Evolutionary conservation across 2,797 vertebrate genomes (phyloP).

Genomic region (Pelochelys cantorii): DNA sequence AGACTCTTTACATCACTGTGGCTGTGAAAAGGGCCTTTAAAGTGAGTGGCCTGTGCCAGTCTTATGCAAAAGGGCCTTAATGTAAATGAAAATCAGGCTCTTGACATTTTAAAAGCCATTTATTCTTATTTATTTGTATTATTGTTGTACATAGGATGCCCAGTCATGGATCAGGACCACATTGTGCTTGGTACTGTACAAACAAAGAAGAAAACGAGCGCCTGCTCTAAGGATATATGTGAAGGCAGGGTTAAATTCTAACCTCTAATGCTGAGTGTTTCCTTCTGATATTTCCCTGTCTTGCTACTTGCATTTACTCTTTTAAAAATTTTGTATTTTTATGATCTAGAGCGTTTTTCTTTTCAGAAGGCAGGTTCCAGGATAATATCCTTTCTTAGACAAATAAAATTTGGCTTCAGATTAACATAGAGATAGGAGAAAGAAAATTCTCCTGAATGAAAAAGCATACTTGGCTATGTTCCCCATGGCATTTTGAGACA

Average conservation of each 20-base stretch:
- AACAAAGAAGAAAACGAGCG: too few relatives aligned
- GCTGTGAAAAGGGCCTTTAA: neutral
- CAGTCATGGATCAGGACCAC: too few relatives aligned
- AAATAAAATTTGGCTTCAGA: constrained; percentile 30
- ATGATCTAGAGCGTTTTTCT: neutral
- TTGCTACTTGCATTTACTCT: neutral
- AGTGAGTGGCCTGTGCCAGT: neutral
- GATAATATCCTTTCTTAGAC: constrained; percentile 42
- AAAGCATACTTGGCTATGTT: constrained; percentile 22
- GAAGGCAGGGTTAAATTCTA: constrained; percentile 26
- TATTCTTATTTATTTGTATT: neutral
- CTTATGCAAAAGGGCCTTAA: neutral
- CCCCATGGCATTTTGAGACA: constrained; percentile 15
- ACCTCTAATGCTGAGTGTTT: neutral
- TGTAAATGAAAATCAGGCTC: neutral
- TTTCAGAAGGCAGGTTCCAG: constrained; percentile 21
- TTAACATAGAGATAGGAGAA: neutral
- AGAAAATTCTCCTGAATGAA: constrained; percentile 25
- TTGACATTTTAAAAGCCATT: constrained; percentile 7
- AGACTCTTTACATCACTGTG: neutral
- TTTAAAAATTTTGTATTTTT: constrained; percentile 16
- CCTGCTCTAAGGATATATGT: neutral
- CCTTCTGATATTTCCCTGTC: constrained; percentile 16
- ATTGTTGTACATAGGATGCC: too few relatives aligned
- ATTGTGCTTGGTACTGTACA: too few relatives aligned